phyloP scores from a whole-genome alignment of 2,113 vertebrate genomes.

The Nestor notabilis region DNA sequence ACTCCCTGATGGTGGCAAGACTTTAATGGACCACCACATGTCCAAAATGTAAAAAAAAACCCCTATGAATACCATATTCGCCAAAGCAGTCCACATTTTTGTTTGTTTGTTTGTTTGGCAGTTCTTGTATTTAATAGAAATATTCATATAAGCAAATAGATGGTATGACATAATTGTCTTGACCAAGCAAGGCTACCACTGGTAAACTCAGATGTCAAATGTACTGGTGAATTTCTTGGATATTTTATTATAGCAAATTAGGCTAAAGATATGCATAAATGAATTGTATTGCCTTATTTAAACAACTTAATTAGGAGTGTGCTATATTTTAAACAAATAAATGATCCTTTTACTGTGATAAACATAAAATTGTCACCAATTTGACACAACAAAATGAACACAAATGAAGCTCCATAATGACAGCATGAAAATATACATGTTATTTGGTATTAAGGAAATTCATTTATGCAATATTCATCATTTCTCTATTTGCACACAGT shows the following conservation, averaged over 20 bases:
- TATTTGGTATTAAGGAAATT: not conserved
- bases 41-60: not conserved
- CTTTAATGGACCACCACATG: not conserved
- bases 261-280: not conserved
- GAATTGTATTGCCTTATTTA: not conserved
- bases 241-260: not conserved
- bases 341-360: not conserved
- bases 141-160: not conserved
- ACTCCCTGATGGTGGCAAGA: not conserved
- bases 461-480: not conserved
- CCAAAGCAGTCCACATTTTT: not conserved
- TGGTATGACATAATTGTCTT: not conserved
- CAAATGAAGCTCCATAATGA: not conserved
- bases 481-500: not conserved
- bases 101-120: not conserved
- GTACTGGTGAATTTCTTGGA: not conserved
- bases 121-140: not conserved
- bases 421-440: not conserved
- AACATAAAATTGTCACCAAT: not conserved
- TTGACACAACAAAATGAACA: conserved; percentile 9
- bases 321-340: conserved; percentile 25
- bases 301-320: not conserved
- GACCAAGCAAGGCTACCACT: not conserved
- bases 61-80: rapidly evolving
- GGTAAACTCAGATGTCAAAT: not conserved